phyloP scores from a whole-genome alignment of 1,140 invertebrate genomes.

The Papilio glaucus region DNA sequence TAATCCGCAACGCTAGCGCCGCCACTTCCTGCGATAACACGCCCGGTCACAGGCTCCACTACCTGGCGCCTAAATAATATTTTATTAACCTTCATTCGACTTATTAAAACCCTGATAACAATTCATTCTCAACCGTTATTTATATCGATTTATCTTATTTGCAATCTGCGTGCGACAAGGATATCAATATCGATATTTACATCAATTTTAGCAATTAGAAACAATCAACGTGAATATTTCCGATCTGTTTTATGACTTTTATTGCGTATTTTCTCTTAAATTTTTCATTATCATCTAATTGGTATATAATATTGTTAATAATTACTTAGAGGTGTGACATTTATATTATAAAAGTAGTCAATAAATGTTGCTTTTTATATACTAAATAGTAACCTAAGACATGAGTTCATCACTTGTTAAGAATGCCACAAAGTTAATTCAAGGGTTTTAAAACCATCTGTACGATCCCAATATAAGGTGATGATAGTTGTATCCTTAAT shows the following conservation, averaged over 20 bases:
- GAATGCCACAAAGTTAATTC: background rate
- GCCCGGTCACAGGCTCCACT: conserved; percentile 46
- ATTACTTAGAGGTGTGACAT: too few relatives aligned
- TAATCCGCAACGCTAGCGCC: conserved; percentile 64
- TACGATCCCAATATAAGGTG: background rate
- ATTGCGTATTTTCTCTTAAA: too few relatives aligned
- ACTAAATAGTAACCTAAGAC: too few relatives aligned
- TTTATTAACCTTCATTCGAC: conserved; percentile 10
- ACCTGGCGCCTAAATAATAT: conserved; percentile 36
- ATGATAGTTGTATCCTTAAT: background rate
- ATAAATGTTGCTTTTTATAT: too few relatives aligned
- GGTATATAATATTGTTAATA: too few relatives aligned
- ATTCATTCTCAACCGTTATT: background rate
- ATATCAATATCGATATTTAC: background rate
- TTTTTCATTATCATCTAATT: too few relatives aligned
- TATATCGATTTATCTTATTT: background rate
- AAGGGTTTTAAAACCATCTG: background rate
- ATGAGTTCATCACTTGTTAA: background rate
- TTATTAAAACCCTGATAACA: conserved; percentile 12
- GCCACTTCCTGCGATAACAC: conserved; percentile 76
- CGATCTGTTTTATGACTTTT: background rate
- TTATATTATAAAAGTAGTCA: too few relatives aligned
- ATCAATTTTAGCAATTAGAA: background rate
- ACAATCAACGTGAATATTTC: background rate
- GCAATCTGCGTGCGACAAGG: background rate